These are phyloP conservation scores for Ceuthmochares aereus DNA, from an alignment of 2,113 vertebrate genomes.

Conservation along the genomic window DNA sequence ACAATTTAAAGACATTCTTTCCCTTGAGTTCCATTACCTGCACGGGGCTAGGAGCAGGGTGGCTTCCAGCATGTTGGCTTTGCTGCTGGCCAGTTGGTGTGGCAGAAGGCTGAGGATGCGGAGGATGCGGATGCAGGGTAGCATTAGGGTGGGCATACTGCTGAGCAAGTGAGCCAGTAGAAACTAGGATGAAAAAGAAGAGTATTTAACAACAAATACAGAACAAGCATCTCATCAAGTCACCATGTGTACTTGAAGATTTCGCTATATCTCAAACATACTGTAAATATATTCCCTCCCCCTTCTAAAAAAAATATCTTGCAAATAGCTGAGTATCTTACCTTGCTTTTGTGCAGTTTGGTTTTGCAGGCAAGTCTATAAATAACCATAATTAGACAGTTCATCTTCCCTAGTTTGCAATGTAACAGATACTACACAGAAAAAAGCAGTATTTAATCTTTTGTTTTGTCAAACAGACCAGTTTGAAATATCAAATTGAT, in stretches of 20 bases:
- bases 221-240: background rate
- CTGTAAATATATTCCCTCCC: constrained; percentile 17
- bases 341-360: constrained; percentile 68
- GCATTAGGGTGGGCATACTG: constrained; percentile 93
- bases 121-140: constrained; percentile 90
- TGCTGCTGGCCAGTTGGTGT: constrained; percentile 96
- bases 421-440: constrained; percentile 20
- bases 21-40: constrained; percentile 75
- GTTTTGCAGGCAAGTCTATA: constrained; percentile 66
- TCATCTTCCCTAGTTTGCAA: constrained; percentile 62
- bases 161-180: constrained; percentile 93
- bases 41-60: constrained; percentile 95
- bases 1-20: background rate
- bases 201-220: background rate
- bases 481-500: constrained; percentile 12
- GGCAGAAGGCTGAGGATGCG: constrained; percentile 95
- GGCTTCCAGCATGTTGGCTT: constrained; percentile 90
- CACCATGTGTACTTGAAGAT: background rate
- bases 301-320: constrained; percentile 50
- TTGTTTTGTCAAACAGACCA: constrained; percentile 29
- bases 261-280: background rate
- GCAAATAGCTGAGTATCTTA: constrained; percentile 58
- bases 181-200: constrained; percentile 82
- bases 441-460: constrained; percentile 52
- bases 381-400: constrained; percentile 71